Base-by-base conservation (phyloP, 2,888 invertebrate species). In the Elegia similella region DNA sequence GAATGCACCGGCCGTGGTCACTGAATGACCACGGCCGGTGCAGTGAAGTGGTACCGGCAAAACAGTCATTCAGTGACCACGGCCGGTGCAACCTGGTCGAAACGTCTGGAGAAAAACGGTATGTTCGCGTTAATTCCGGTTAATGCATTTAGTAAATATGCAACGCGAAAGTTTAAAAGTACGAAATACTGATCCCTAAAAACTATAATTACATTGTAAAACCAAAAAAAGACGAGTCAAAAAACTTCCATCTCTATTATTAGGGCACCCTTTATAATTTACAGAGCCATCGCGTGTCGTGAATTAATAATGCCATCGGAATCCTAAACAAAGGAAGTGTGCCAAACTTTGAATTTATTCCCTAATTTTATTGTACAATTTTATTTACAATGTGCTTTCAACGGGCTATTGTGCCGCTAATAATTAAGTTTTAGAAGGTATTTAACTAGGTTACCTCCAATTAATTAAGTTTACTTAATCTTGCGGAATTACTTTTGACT, bases 251-350 rank as follows among this genome's bases (percentile, higher is more conserved):
- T 34, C 17, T 10, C 34, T 34, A 34, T 17, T 15, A 38, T 38
- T 48, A 48, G 30, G 34, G 16, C 10, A 16, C 38, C 50, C 34
- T 34, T 50, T 50, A 50, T 50, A 50, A 50, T 38, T 50, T 34
- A 50, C 50, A 17, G 34, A 34, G 50, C 34, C 8, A 50, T 50
- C 50, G 50, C 50, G 38, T 50, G 50, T 50, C 8, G 50, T 50
- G 50, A 50, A 50, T 50, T 50, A 50, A 50, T 50, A 50, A 50
- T 50, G 50, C 16, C 17, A 50, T 50, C 17, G 50, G 34, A 38
- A 50, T 50, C 16, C 50, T 50, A 50, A 34, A 50, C 50, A 50
- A 50, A 50, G 50, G 50, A 13, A 50, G 17, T 17, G 16, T 2
- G 15, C 38, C 38, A 34, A 50, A 50, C 50, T 50, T 50, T 34